Base-by-base conservation (phyloP, 2,888 invertebrate species). In the Zygogramma bicolorata region DNA sequence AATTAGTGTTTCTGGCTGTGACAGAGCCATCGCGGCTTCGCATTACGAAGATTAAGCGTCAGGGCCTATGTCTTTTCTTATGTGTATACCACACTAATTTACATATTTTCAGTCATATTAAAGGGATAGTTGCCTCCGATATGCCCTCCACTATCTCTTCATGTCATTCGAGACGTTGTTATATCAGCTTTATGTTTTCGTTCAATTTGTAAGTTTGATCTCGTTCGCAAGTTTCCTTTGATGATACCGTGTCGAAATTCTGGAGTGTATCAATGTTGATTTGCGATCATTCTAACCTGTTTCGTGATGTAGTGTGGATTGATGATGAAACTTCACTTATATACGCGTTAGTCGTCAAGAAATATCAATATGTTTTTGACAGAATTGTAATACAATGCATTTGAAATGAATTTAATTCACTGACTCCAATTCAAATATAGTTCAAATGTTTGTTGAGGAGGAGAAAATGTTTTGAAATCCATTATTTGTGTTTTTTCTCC, bases 1-100 rank as follows among this genome's bases (percentile, higher is more conserved):
- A 77, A 77, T 77, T 77, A 77, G 75, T 71, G 77, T 74, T 73
- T 73, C 77, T 77, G 77, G 66, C 70, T 75, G 71, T 77, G 77
- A 75, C 77, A 77, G 71, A 71, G 71, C 76, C 65, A 68, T 70
- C 70, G 67, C 70, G 66, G 69, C 73, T 74, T 69, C 67, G 65
- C 71, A 66, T 70, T 74, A 75, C 74, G 70, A 77, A 77, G 77
- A 77, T 77, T 73, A 77, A 77, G 75, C 74, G 73, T 66, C 69
- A 59, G 66, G 66, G 75, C 75, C 75, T 75, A 75, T 72, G 74
- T 68, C 73, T 73, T 73, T 75, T 73, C 68, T 74, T 74, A 67
- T 70, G 67, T 74, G 71, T 74, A 73, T 74, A 66, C 74, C 61
- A 69, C 69, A 46, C 65, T 72, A 75, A 75, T 75, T 72, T 72